phyloP scores from a whole-genome alignment of 2,113 vertebrate genomes.

The Balaenoptera acutorostrata region DNA sequence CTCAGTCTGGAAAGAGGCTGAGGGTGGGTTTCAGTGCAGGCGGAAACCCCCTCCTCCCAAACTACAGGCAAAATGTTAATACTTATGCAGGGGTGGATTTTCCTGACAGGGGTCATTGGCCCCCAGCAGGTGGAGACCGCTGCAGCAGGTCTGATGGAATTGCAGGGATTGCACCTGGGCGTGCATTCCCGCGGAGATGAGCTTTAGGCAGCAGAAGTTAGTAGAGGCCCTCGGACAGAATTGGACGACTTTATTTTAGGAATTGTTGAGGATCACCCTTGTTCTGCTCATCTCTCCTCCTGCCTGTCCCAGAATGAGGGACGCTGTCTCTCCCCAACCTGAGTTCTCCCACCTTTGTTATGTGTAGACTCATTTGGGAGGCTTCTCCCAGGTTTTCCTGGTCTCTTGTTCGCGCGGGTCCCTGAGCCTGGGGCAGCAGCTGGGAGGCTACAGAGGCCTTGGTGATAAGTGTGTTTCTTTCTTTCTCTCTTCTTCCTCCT shows the following conservation, averaged over 20 bases:
- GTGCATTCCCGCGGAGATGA: background rate
- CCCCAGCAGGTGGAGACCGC: background rate
- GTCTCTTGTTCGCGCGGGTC: background rate
- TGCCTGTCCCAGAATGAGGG: background rate
- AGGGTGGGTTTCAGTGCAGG: background rate
- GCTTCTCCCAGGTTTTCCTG: background rate
- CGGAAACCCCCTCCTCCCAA: background rate
- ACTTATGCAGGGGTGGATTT: background rate
- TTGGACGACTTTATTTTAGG: background rate
- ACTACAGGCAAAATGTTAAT: background rate
- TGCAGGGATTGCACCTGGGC: background rate
- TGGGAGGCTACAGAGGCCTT: slow-evolving; percentile 35
- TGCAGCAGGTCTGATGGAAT: background rate
- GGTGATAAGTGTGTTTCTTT: slow-evolving; percentile 66
- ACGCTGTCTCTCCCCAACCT: background rate
- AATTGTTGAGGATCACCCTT: background rate
- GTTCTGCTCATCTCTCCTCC: background rate
- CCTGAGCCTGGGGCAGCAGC: slow-evolving; percentile 18
- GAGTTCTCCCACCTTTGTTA: background rate
- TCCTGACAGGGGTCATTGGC: background rate
- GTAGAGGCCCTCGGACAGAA: background rate
- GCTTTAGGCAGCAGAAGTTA: background rate
- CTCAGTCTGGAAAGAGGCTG: background rate
- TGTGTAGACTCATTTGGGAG: background rate
- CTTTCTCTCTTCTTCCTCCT: slow-evolving; percentile 54